Conservation (phyloP, 2,888 invertebrate genomes). For the Cantharis nigra region DNA sequence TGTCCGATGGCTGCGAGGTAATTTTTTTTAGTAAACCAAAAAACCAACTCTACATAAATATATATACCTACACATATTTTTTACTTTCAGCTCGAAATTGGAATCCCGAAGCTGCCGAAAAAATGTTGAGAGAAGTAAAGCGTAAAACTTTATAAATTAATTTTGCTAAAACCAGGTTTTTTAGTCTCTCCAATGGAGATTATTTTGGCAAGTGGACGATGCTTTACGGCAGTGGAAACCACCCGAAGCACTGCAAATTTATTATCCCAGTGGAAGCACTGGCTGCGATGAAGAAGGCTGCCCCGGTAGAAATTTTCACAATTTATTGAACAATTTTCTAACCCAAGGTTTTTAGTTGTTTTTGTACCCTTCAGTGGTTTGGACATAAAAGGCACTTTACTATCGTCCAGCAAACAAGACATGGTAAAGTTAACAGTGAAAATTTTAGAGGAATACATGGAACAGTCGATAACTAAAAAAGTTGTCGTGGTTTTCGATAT, state of each 20-base stretch:
- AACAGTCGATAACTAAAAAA: conserved; percentile 66
- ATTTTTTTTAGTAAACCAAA: background rate
- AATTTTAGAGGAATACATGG: conserved; percentile 69
- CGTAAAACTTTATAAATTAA: background rate
- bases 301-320: conserved; percentile 62
- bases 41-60: background rate
- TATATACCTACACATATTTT: background rate
- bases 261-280: conserved; percentile 77
- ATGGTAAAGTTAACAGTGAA: conserved; percentile 72
- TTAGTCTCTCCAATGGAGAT: conserved; percentile 75
- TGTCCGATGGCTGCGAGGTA: conserved; percentile 81
- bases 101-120: conserved; percentile 85
- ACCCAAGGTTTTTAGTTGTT: conserved; percentile 61
- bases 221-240: conserved; percentile 70
- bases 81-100: conserved; percentile 78
- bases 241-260: conserved; percentile 70
- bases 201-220: conserved; percentile 76
- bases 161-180: conserved; percentile 33
- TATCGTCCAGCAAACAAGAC: conserved; percentile 73
- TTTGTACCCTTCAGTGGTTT: conserved; percentile 80
- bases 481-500: conserved; percentile 76
- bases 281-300: conserved; percentile 86
- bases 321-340: conserved; percentile 1
- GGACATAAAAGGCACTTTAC: conserved; percentile 81
- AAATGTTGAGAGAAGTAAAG: conserved; percentile 87